Percentiles rank a stretch among this genome's conserved stretches.
Evolutionary conservation across 2,797 vertebrate species (phyloP).

Genomic region (Sebastes iracundus): DNA sequence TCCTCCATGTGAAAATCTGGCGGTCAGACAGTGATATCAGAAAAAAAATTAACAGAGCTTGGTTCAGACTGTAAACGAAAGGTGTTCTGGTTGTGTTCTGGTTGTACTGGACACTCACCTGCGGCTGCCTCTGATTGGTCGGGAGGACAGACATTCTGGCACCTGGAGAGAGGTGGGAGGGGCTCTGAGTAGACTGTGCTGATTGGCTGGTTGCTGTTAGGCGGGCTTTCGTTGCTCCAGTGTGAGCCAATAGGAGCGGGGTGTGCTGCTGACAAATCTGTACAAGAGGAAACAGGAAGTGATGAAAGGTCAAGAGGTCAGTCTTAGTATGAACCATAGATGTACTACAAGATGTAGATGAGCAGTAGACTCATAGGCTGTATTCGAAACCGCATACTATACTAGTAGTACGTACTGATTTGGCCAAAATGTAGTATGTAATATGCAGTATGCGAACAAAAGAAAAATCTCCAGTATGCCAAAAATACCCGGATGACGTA

Average conservation of each 20-base stretch:
- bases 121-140: slow-evolving; percentile 16
- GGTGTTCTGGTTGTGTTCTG: not conserved
- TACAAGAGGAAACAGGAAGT: not conserved
- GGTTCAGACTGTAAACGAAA: not conserved
- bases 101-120: slow-evolving; percentile 28
- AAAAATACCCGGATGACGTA: no score
- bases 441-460: no score
- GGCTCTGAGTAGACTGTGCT: slow-evolving; percentile 13
- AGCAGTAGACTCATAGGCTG: no score
- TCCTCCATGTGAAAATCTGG: slow-evolving; percentile 50
- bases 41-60: not conserved
- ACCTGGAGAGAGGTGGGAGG: not conserved
- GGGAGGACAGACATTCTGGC: not conserved
- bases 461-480: no score
- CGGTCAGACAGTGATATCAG: not conserved
- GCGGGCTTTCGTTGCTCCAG: slow-evolving; percentile 9
- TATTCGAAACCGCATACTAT: no score
- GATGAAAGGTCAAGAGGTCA: not conserved
- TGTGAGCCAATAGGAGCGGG: slow-evolving; percentile 6
- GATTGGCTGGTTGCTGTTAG: not conserved
- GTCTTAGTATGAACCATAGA: no score
- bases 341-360: no score
- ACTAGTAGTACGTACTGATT: no score
- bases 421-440: no score
- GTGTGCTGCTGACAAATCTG: slow-evolving; percentile 26